phyloP scores from a whole-genome alignment of 2,888 invertebrate genomes.

The Hydriomena furcata region DNA sequence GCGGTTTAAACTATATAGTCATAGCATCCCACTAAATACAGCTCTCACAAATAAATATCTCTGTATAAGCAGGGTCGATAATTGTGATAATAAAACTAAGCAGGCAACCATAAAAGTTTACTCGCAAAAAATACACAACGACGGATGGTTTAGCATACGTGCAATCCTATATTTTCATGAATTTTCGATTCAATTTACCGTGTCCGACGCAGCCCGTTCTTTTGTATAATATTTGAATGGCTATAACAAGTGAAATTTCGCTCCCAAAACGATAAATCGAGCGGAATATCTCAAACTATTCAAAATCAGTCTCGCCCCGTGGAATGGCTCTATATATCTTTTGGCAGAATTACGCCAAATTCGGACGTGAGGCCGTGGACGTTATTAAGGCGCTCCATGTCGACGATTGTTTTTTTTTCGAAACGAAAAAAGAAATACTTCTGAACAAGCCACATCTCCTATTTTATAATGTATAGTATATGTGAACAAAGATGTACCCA shows the following conservation, averaged over 20 bases:
- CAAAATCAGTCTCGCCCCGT: constrained; percentile 59
- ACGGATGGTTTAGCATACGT: constrained; percentile 20
- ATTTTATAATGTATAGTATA: no score
- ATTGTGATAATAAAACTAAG: constrained; percentile 22
- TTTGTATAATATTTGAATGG: constrained; percentile 38
- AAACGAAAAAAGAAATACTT: no score
- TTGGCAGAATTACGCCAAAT: constrained; percentile 44
- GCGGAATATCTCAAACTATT: constrained; percentile 63
- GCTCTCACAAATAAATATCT: constrained; percentile 1
- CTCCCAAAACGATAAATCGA: constrained; percentile 56
- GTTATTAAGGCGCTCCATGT: constrained; percentile 29
- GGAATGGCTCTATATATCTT: constrained; percentile 51
- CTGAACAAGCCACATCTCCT: no score
- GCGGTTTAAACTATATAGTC: no score
- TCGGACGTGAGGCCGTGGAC: constrained; percentile 40
- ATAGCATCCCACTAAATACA: no score
- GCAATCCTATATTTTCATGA: constrained; percentile 29
- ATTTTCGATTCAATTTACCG: constrained; percentile 37
- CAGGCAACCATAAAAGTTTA: constrained; percentile 16
- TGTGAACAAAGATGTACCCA: no score
- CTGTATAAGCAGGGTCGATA: constrained; percentile 12
- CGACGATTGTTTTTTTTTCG: no score
- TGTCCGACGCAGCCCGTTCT: constrained; percentile 32
- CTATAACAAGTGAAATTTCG: constrained; percentile 43
- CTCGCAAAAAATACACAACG: constrained; percentile 18